Evolutionary conservation across 2,113 vertebrate species (phyloP), one percentile per base, ranked within the genome.

Genomic region (Nothocercus nigrocapillus): DNA sequence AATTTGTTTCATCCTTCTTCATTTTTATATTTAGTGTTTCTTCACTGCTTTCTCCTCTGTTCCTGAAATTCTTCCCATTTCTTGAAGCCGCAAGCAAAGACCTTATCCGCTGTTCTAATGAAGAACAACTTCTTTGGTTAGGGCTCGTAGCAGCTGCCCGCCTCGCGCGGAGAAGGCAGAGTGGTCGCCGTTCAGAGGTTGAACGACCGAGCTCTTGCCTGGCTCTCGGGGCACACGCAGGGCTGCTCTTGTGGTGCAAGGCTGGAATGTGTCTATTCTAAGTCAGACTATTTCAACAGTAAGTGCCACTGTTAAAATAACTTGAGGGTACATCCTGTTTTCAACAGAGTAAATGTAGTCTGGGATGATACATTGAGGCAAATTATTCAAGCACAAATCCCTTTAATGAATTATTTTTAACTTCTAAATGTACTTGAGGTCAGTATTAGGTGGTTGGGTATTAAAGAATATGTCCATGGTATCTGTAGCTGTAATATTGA

Each of bases 331-430:
- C 51, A 95, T 96, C 85, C 88, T 90, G 18, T 88, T 96, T 84
- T 92, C 86, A 53, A 53, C 34, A 58, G 56, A 51, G 30, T 81
- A 84, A 88, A 40, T n/a, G 30, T 6, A 56, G 38, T 38, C 28
- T 70, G 32, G 16, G 27, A 40, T 96, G 93, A 84, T 78, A 94
- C 93, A 76, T 53, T 24, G 72, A 77, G 34, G 22, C 18, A 85
- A 84, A 61, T 83, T 84, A 88, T 83, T 97, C 51, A 85, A 83
- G 89, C 82, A 74, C 59, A 94, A 91, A 90, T 93, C 76, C 79
- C 91, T 74, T 40, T 51, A 40, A 70, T 82, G 85, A 77, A 59
- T 93, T 0, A 59, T 53, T 73, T 91, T 45, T 85, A 2, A 69
- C 56, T 68, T 92, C 25, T 82, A 56, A 80, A 40, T 74, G 54